A percentile compares a stretch with the other conserved stretches of the same genome.
Evolutionary conservation across 1,140 invertebrate genomes (phyloP).

Genomic region (Pemphigus obesinymphae): DNA sequence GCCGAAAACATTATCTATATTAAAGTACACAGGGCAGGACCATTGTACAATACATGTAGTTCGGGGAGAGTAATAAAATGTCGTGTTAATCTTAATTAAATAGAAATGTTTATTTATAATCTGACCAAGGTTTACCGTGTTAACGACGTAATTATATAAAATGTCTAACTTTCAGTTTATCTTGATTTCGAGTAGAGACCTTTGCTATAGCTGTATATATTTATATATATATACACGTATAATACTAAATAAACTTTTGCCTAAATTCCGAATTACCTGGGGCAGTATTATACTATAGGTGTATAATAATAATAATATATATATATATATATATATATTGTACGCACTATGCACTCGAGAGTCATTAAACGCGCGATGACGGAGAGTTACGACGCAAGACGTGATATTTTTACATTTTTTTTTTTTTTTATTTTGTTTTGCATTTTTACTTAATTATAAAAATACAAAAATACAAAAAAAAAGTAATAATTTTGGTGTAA

Average conservation of each 20-base stretch:
- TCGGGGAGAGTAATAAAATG: neutral
- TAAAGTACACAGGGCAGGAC: too few species aligned
- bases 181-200: neutral
- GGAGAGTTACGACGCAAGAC: neutral
- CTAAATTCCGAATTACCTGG: neutral
- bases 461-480: neutral
- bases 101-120: conserved; percentile 28
- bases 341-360: neutral
- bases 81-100: conserved; percentile 21
- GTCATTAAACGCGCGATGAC: neutral
- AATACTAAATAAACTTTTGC: neutral
- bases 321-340: neutral
- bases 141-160: conserved; percentile 20
- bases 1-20: neutral
- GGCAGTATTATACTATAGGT: too few species aligned
- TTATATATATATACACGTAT: neutral
- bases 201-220: neutral
- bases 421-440: neutral
- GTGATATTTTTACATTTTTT: neutral
- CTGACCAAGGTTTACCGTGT: neutral
- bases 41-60: neutral
- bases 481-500: neutral
- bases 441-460: neutral
- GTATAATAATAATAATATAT: too few species aligned
- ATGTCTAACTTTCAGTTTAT: conserved; percentile 16